Percentiles rank a stretch among this genome's conserved stretches.
Evolutionary conservation across 2,113 vertebrate genomes (phyloP).

Genomic region (Labrus mixtus): DNA sequence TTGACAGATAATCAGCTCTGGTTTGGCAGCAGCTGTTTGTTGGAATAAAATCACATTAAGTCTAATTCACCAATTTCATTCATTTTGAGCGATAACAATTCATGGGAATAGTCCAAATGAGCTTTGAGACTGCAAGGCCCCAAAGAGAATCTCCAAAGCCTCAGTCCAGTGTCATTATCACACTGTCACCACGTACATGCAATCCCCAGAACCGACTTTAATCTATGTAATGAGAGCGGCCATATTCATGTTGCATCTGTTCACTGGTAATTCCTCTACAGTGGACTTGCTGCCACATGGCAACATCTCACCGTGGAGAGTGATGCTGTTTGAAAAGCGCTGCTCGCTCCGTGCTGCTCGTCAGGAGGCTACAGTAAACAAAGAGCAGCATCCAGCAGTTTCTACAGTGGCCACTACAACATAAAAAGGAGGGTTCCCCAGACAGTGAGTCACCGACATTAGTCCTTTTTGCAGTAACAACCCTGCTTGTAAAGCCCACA

Average conservation of each 20-base stretch:
- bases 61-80: conserved; percentile 60
- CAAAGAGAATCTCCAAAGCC: conserved; percentile 45
- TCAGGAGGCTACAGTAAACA: conserved; percentile 55
- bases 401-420: conserved; percentile 23
- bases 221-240: conserved; percentile 65
- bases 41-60: conserved; percentile 52
- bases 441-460: conserved; percentile 40
- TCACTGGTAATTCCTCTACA: conserved; percentile 66
- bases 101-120: conserved; percentile 60
- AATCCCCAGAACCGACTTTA: conserved; percentile 61
- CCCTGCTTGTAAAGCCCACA: conserved; percentile 28
- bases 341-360: conserved; percentile 31
- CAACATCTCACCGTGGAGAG: conserved; percentile 26
- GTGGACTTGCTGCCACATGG: conserved; percentile 54
- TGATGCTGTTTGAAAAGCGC: conserved; percentile 39
- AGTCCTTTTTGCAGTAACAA: conserved; percentile 20
- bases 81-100: conserved; percentile 59
- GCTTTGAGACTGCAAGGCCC: conserved; percentile 42
- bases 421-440: conserved; percentile 28
- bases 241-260: conserved; percentile 70
- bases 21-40: conserved; percentile 60
- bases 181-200: conserved; percentile 40
- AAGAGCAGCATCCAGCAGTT: conserved; percentile 43
- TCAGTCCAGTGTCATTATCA: conserved; percentile 52
- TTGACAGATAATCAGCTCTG: conserved; percentile 33